phyloP scores from a whole-genome alignment of 2,113 vertebrate genomes.

The Myodes glareolus region DNA sequence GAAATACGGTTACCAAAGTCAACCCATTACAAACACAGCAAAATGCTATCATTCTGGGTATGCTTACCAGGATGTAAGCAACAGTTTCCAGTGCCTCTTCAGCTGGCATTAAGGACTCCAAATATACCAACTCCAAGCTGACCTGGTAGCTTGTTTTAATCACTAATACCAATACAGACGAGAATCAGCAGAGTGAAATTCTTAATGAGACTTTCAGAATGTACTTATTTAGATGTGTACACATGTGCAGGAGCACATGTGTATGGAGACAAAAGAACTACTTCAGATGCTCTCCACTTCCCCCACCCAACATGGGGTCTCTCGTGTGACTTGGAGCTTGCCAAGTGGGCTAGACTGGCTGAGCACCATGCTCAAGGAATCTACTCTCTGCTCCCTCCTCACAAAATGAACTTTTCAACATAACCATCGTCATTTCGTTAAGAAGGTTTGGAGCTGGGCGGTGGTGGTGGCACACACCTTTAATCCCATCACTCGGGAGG shows the following conservation, averaged over 20 bases:
- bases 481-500: neutral
- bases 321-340: neutral
- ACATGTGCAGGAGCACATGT: neutral
- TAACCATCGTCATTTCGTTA: slow-evolving; percentile 14
- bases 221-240: neutral
- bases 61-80: neutral
- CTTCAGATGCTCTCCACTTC: neutral
- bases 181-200: neutral
- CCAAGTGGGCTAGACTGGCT: neutral
- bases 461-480: neutral
- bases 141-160: neutral
- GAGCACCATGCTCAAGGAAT: neutral
- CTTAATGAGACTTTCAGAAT: neutral
- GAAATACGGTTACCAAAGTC: neutral
- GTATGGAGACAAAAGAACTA: neutral
- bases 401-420: neutral
- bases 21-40: neutral
- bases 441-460: neutral
- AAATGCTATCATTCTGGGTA: neutral
- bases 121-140: neutral
- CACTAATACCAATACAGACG: neutral
- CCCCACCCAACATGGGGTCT: neutral
- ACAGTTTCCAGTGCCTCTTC: neutral
- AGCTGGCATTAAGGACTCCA: neutral
- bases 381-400: too few relatives aligned